Evolutionary conservation across 1,140 invertebrate genomes (phyloP), one percentile per base, ranked within the genome.

Genomic region (Ditylenchus dipsaci): DNA sequence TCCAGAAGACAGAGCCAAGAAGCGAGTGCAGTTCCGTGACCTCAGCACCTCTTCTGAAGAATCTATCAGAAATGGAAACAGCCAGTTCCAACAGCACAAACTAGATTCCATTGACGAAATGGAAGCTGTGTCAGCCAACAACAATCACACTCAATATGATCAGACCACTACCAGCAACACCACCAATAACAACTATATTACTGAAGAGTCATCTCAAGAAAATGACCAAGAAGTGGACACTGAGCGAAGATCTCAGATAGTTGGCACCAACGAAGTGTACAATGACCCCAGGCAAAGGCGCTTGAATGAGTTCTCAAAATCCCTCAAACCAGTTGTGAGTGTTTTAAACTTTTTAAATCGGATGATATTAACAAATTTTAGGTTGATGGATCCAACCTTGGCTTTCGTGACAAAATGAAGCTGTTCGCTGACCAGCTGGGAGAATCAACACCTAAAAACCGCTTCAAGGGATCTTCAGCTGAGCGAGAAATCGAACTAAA

Each of bases 351-450:
- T 53, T 53, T 53, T 8, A 15, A 53, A 21, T 3, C 49, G 8
- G 15, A 21, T 17, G 1, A 53, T 7, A 17, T 17, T 53, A 8
- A 26, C n/a, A 3, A 53, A 7, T 53, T 53, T 53, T 19, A 75
- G 74, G 49, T 59, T n/a, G 77, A 77, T 65, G 73, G 72, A 7
- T 42, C 63, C 9, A 69, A 76, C 67, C 45, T 63, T 59, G 62
- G 76, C 42, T 85, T 85, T 72, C 78, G 82, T 65, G 85, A 85
- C 72, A 85, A 85, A 78, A 85, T 85, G 85, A 83, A 84, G 73
- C 79, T 84, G 71, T 85, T 85, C 76, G 85, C 85, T 33, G 53
- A 71, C 58, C 81, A 85, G 71, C 76, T 83, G 33, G 84, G 84
- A 19, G 85, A 85, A 62, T 72, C 73, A 42, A 82, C 67, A 15